Evolutionary conservation across 2,113 vertebrate genomes (phyloP).

Genomic region (Corvus moneduloides): DNA sequence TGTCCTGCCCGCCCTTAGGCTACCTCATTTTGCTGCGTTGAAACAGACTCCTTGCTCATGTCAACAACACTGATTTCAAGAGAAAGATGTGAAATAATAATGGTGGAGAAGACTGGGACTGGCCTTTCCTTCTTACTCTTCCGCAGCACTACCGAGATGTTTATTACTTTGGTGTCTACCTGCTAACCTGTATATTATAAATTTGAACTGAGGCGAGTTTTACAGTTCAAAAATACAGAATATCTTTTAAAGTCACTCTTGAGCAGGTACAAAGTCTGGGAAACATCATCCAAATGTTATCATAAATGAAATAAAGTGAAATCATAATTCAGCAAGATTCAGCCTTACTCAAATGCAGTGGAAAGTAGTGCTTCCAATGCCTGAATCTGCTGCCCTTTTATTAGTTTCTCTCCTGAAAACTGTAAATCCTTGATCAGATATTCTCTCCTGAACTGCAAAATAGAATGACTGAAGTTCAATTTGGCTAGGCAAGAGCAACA

Average conservation of each 20-base stretch:
- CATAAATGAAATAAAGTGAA: conserved; percentile 23
- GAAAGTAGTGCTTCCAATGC: not conserved
- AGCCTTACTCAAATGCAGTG: not conserved
- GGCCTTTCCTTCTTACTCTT: not conserved
- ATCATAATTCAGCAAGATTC: not conserved
- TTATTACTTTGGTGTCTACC: not conserved
- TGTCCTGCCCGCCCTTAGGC: not conserved
- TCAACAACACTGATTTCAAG: not conserved
- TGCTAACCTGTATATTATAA: not conserved
- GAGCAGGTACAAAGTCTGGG: not conserved
- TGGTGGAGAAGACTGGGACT: not conserved
- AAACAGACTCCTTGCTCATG: not conserved
- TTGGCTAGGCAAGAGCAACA: not conserved
- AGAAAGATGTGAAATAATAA: not conserved
- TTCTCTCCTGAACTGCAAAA: not conserved
- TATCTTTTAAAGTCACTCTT: not conserved
- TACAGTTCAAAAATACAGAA: not conserved
- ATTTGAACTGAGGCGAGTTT: not conserved
- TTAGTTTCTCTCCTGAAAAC: not conserved
- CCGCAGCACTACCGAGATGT: not conserved
- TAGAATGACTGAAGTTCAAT: not conserved
- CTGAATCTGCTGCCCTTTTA: not conserved
- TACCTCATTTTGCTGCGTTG: not conserved
- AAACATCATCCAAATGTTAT: not conserved
- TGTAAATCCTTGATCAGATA: not conserved